phyloP scores from a whole-genome alignment of 2,113 vertebrate genomes.

The Cavia porcellus region DNA sequence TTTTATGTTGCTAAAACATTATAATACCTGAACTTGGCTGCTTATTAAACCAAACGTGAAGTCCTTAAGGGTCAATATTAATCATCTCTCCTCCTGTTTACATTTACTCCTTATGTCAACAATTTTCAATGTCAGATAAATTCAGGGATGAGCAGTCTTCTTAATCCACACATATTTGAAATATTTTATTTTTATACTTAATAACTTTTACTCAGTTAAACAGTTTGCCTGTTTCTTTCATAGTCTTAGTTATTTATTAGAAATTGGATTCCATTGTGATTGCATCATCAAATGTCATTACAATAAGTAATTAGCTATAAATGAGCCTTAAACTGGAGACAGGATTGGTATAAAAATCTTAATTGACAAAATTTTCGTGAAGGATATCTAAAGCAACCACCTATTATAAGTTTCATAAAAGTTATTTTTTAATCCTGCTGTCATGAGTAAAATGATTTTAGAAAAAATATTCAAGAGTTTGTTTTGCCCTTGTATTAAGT shows the following conservation, averaged over 20 bases:
- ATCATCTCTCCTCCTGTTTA: constrained; percentile 74
- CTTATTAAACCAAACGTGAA: constrained; percentile 78
- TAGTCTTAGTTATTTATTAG: constrained; percentile 18
- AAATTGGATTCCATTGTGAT: background rate
- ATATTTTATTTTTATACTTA: constrained; percentile 5
- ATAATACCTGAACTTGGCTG: constrained; percentile 66
- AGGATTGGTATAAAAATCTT: constrained; percentile 41
- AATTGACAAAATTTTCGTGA: constrained; percentile 51
- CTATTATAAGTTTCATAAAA: constrained; percentile 59
- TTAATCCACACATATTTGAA: constrained; percentile 69
- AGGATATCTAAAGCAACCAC: constrained; percentile 49
- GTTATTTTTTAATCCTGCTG: constrained; percentile 60
- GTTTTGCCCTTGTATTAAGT: constrained; percentile 53
- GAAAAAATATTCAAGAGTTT: constrained; percentile 28
- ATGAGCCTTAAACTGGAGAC: background rate
- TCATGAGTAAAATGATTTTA: constrained; percentile 14
- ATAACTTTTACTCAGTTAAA: constrained; percentile 9
- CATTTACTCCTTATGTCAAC: constrained; percentile 73
- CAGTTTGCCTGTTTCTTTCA: constrained; percentile 68
- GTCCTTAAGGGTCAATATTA: constrained; percentile 76
- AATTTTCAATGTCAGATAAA: constrained; percentile 70
- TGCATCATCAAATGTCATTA: background rate
- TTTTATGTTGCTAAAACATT: constrained; percentile 49
- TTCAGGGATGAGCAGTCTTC: constrained; percentile 53
- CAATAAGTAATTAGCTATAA: constrained; percentile 27